Conservation (phyloP, 2,113 vertebrate genomes). For the Dicrurus megarhynchus region DNA sequence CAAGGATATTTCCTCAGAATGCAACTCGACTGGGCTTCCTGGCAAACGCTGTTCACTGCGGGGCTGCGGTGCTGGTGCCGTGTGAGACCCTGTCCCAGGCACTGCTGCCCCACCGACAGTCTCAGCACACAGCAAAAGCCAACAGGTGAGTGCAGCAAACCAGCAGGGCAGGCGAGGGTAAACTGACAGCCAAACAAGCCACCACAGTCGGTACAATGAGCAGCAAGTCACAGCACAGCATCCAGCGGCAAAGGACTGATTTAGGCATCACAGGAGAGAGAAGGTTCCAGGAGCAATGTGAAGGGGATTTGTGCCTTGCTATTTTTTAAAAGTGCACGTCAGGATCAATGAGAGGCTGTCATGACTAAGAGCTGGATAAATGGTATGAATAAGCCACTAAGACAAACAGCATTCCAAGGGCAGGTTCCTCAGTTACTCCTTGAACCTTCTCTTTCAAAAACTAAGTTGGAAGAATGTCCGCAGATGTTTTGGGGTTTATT, state of each 20-base stretch:
- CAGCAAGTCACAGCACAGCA: not conserved
- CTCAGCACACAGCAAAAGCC: accelerated
- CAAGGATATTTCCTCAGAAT: not conserved
- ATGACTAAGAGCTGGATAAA: constrained; percentile 42
- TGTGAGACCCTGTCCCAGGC: not conserved
- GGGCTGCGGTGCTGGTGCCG: not conserved
- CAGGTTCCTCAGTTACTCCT: not conserved
- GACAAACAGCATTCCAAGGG: not conserved
- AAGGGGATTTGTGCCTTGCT: not conserved
- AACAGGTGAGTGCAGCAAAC: not conserved
- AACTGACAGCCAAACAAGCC: not conserved
- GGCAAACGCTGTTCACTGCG: accelerated
- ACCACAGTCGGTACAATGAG: accelerated
- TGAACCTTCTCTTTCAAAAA: not conserved
- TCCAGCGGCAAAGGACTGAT: not conserved
- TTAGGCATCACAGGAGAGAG: not conserved
- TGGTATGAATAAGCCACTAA: constrained; percentile 9
- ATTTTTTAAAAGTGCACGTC: not conserved
- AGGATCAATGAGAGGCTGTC: not conserved
- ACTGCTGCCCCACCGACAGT: not conserved
- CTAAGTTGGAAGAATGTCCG: not conserved
- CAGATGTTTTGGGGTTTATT: not conserved
- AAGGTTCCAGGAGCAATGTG: not conserved
- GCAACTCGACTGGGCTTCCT: too few species aligned
- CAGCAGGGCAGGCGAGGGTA: not conserved